Evolutionary conservation across 2,113 vertebrate species (phyloP), one percentile per base, ranked within the genome.

Genomic region (Ailuropoda melanoleuca): DNA sequence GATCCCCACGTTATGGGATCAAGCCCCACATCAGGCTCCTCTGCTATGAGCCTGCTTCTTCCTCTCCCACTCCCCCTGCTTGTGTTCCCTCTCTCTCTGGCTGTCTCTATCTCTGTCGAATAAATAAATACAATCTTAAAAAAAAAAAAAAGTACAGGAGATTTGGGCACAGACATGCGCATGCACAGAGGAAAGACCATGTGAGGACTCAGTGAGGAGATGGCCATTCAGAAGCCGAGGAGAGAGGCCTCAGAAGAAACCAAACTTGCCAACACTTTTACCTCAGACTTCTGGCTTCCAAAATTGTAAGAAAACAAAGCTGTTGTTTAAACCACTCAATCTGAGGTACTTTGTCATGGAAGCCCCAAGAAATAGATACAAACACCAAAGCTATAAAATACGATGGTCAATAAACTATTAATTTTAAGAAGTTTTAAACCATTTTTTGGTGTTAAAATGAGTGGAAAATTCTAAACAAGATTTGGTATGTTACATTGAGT

Each of bases 351-450:
- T 48, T 91, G 9, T 18, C 60, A 60, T 48, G 48, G 75, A 80
- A 81, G 60, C 50, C 29, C 72, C 34, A 31, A 18, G 31, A 70
- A 81, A 88, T 4, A 23, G 48, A 81, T 78, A 68, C 12, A 43
- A 82, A 81, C 29, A 84, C 34, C 53, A 85, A 70, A 93, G 21
- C 26, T 85, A 13, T 60, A 85, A 90, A 90, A 89, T 50, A 84
- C 0, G 11, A 43, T 50, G 13, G 48, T 53, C 93, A 95, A 66
- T 88, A 56, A 95, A 70, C 39, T 89, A 88, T n/a, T 74, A 24
- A n/a, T 1, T 23, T 6, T 78, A 53, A 90, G 21, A 78, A 39
- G 55, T 37, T 64, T 74, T 46, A 81, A 87, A 81, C 43, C 18
- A 39, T 53, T 70, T 86, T 48, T 21, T 14, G 13, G 1, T 84